Conservation (phyloP, 2,113 vertebrate species). For the Varanus komodoensis region DNA sequence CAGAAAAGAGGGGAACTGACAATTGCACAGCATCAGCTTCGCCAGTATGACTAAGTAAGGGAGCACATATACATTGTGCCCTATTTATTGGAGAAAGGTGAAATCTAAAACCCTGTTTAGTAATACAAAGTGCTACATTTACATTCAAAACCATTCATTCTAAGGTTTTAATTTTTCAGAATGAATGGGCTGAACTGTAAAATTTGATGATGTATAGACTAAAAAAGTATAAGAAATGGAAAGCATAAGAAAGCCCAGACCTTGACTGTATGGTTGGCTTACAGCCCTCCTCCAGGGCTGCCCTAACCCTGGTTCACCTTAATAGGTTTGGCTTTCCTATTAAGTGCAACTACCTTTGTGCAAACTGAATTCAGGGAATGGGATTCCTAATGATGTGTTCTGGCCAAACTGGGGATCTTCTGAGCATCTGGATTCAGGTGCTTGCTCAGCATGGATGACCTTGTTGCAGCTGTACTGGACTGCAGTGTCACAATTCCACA, state of each 20-base stretch:
- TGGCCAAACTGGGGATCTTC: neutral
- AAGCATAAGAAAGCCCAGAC: neutral
- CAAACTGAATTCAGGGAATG: neutral
- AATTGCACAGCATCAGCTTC: neutral
- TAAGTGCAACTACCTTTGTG: neutral
- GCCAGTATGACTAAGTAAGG: neutral
- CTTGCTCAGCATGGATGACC: neutral
- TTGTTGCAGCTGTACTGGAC: neutral
- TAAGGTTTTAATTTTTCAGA: neutral
- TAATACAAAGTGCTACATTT: rapidly evolving
- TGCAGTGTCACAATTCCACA: neutral
- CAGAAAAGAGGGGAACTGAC: neutral
- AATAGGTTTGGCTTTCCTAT: neutral
- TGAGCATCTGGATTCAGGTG: neutral
- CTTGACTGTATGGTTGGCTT: neutral
- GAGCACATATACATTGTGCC: neutral
- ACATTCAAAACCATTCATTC: neutral
- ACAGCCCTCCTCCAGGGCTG: neutral
- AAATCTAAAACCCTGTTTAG: neutral
- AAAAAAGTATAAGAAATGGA: neutral
- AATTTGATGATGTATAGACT: neutral
- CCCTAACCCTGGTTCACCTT: no score
- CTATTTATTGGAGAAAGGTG: neutral
- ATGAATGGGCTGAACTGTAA: neutral
- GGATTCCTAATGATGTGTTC: neutral